A percentile compares a stretch with the other conserved stretches of the same genome.
These are phyloP conservation scores for Leptobrachium ailaonicum DNA, from an alignment of 2,113 vertebrate species.

Conservation along the genomic window DNA sequence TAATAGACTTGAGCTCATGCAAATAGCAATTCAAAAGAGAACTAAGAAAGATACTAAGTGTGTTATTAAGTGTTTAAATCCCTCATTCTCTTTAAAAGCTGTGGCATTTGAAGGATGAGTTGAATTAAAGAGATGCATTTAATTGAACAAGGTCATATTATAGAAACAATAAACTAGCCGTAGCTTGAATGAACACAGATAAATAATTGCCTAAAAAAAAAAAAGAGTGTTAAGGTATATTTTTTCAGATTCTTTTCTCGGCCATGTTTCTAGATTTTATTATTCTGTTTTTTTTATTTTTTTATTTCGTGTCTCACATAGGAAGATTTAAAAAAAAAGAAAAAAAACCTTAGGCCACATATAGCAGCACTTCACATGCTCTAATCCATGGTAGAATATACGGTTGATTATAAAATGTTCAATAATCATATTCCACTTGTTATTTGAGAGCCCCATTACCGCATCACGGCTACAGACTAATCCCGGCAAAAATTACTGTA, in stretches of 20 bases:
- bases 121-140: not conserved
- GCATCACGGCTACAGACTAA: slow-evolving; percentile 38
- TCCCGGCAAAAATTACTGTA: slow-evolving; percentile 16
- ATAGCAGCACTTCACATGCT: slow-evolving; percentile 26
- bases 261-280: not conserved
- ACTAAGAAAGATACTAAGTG: not conserved
- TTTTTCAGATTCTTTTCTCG: too few relatives aligned
- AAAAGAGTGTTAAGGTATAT: not conserved
- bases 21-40: not conserved
- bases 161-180: not conserved
- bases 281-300: not conserved
- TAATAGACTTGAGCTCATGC: slow-evolving; percentile 10
- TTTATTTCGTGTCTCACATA: slow-evolving; percentile 26
- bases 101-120: not conserved
- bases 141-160: not conserved
- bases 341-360: slow-evolving; percentile 13
- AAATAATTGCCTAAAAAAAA: not conserved
- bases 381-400: slow-evolving; percentile 38
- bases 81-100: slow-evolving; percentile 9
- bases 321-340: slow-evolving; percentile 6
- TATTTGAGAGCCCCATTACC: slow-evolving; percentile 39
- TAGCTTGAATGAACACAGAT: not conserved
- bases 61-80: slow-evolving; percentile 1
- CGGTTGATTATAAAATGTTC: slow-evolving; percentile 44
- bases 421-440: slow-evolving; percentile 46